Conservation (phyloP, 2,113 vertebrate genomes). For the Cyprinodon variegatus region DNA sequence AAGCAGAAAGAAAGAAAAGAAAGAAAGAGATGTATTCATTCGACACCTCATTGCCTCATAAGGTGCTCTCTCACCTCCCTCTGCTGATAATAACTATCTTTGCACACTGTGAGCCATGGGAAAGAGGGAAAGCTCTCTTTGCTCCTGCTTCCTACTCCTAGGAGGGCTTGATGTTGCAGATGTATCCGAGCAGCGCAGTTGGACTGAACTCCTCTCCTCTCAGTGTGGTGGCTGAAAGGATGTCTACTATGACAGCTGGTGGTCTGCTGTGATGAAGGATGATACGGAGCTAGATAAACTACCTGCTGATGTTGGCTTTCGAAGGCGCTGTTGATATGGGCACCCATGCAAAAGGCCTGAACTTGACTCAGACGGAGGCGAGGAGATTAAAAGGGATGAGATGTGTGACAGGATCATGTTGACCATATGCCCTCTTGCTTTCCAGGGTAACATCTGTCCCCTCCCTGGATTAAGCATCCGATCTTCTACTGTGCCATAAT, state of each 20-base stretch:
- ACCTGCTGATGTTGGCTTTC: conserved; percentile 67
- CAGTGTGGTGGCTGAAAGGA: conserved; percentile 63
- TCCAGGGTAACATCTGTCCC: conserved; percentile 39
- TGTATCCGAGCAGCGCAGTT: conserved; percentile 47
- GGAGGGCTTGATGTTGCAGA: conserved; percentile 54
- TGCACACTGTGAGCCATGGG: conserved; percentile 55
- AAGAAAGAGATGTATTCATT: conserved; percentile 46
- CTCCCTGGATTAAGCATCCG: conserved; percentile 41
- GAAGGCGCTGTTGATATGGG: conserved; percentile 32
- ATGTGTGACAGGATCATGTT: conserved; percentile 35
- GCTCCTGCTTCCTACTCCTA: conserved; percentile 53
- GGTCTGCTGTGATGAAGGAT: conserved; percentile 67
- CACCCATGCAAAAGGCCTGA: conserved; percentile 45
- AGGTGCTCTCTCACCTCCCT: conserved; percentile 50
- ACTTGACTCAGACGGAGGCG: conserved; percentile 20
- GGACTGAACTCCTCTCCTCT: conserved; percentile 62
- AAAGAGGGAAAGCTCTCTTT: conserved; percentile 58
- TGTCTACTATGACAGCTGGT: conserved; percentile 68
- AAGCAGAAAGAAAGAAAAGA: conserved; percentile 16
- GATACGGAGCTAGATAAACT: conserved; percentile 67
- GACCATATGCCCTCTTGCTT: conserved; percentile 39
- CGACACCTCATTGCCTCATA: conserved; percentile 37
- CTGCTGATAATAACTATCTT: conserved; percentile 63
- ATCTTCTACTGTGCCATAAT: conserved; percentile 1
- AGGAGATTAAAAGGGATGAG: conserved; percentile 27